Evolutionary conservation across 2,888 invertebrate species (phyloP).

Genomic region (Hybos culiciformis): DNA sequence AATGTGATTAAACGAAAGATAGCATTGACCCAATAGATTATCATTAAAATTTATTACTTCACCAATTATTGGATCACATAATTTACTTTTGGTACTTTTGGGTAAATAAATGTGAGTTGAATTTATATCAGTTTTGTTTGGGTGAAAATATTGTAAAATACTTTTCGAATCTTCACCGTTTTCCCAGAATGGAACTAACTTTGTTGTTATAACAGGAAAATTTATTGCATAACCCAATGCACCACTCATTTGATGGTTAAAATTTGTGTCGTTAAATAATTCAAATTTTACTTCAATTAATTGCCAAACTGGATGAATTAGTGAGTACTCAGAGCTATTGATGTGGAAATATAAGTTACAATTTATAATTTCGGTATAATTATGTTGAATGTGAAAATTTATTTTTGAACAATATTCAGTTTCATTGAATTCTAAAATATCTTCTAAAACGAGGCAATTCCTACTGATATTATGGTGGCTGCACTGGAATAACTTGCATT

Average conservation of each 20-base stretch:
- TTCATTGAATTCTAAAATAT: background rate
- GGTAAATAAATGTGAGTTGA: constrained; percentile 15
- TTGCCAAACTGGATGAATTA: constrained; percentile 18
- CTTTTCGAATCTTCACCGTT: constrained; percentile 14
- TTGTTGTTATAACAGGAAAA: constrained; percentile 23
- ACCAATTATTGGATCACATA: constrained; percentile 3
- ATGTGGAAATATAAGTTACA: constrained; percentile 12
- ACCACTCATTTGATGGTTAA: constrained; percentile 17
- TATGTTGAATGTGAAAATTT: constrained; percentile 18
- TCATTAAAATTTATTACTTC: constrained; percentile 24
- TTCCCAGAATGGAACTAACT: constrained; percentile 18
- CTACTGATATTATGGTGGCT: background rate
- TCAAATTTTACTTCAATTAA: constrained; percentile 20
- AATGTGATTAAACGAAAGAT: constrained; percentile 17
- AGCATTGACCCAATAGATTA: constrained; percentile 23
- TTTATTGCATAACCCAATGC: constrained; percentile 27
- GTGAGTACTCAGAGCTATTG: background rate
- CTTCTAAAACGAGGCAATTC: background rate
- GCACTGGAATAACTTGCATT: background rate
- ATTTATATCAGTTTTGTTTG: constrained; percentile 10
- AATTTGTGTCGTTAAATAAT: constrained; percentile 13
- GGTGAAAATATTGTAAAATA: constrained; percentile 22
- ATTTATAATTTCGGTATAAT: constrained; percentile 17
- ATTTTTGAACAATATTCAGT: constrained; percentile 12
- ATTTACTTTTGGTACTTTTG: constrained; percentile 13